These are phyloP conservation scores for Drosophila melanogaster DNA, from an alignment of 1,140 invertebrate species.

Conservation along the genomic window DNA sequence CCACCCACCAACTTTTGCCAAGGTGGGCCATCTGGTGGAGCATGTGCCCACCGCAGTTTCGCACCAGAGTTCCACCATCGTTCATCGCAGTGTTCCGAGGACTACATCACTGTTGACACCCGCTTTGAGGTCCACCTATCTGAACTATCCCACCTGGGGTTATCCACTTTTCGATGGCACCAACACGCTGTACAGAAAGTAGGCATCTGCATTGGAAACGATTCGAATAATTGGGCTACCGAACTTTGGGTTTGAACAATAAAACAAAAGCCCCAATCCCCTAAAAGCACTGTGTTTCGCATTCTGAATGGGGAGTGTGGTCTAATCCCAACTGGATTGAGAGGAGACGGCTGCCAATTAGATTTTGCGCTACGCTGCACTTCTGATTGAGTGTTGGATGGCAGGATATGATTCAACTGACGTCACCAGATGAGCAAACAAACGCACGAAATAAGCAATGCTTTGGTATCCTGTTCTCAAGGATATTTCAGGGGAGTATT, in stretches of 20 bases:
- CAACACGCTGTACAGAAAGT: constrained; percentile 42
- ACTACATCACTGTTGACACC: constrained; percentile 32
- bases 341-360: constrained; percentile 59
- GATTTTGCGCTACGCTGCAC: constrained; percentile 64
- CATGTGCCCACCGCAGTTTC: constrained; percentile 72
- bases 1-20: constrained; percentile 30
- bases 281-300: constrained; percentile 1
- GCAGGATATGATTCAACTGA: constrained; percentile 24
- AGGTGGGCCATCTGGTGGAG: constrained; percentile 51
- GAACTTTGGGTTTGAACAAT: neutral
- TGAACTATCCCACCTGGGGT: constrained; percentile 33
- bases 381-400: constrained; percentile 48
- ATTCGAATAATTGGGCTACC: constrained; percentile 6
- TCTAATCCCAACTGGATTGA: constrained; percentile 9
- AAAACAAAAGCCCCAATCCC: constrained; percentile 28
- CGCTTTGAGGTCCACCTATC: constrained; percentile 16
- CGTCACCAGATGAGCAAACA: constrained; percentile 54
- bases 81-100: constrained; percentile 61
- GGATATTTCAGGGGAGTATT: neutral
- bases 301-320: neutral
- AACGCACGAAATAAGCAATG: constrained; percentile 30
- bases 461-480: constrained; percentile 19
- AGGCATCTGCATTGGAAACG: neutral
- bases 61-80: constrained; percentile 85
- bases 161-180: constrained; percentile 20